Evolutionary conservation across 2,888 invertebrate species (phyloP), one percentile per base, ranked within the genome.

Genomic region (Drosophila melanocephala): DNA sequence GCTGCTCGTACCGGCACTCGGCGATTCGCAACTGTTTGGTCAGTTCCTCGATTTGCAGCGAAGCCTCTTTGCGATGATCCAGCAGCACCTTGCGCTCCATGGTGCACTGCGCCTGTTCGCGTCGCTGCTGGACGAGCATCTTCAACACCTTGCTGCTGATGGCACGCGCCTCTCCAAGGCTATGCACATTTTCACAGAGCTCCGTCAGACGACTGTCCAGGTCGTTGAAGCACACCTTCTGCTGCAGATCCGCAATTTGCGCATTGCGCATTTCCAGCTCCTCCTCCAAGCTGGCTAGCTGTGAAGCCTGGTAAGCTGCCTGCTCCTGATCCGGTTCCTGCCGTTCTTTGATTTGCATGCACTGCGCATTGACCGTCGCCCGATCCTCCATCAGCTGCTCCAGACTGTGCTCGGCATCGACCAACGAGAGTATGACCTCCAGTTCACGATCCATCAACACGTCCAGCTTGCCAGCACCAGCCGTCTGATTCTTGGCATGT

Each of bases 361-460:
- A 87, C n/a, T 92, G 91, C n/a, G 93, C 84, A 39, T 93, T 94
- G 22, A 95, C 92, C 0, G 93, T 90, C 10, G 94, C 95, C 89
- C 97, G 95, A 88, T 97, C 97, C 86, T 96, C 96, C 94, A 97
- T 95, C 22, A 98, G 94, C 84, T 95, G 96, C 55, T 96, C 95
- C 0, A 98, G 94, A 0, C 97, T 96, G 76, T 95, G 95, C 94
- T 97, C 95, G 0, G 97, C 97, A 89, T 97, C 97, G 2, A 96
- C 94, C 1, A 96, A 95, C 70, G 96, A 97, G 28, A 96, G 95
- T 58, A 96, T 95, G 0, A 98, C 94, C 81, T 97, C 96, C n/a
- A 57, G 30, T 91, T 98, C 98, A 71, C 97, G 96, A 75, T 96
- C 95, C 1, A 98, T 94, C 95, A 96, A 96, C 53, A 94, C 94